Base-by-base conservation (phyloP, 35 echinoderm and acorn worm genomes). In the Ptychodera flava region DNA sequence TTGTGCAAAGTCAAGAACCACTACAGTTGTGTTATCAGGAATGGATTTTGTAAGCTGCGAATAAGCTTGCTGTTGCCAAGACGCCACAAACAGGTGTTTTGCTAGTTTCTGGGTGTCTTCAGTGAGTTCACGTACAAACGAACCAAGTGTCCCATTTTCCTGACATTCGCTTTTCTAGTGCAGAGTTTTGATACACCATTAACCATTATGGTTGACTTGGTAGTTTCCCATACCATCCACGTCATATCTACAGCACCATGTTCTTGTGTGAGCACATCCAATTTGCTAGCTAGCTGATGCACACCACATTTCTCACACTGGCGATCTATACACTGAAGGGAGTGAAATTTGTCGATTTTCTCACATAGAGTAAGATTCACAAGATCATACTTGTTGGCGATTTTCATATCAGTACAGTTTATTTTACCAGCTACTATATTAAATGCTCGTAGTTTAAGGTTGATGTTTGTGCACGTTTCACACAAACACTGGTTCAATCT, bases 401-500 rank as follows among this genome's bases (percentile, higher is more conserved):
- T 16, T 78, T 30, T 16, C 12, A 87, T 10, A 35, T 33, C 76
- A n/a, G n/a, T n/a, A n/a, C n/a, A n/a, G n/a, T n/a, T n/a, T n/a
- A n/a, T n/a, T n/a, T n/a, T n/a, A n/a, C 31, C 29, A 77, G 87
- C 79, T 32, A 79, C 87, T 45, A 34, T 81, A 31, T 88, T 88
- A 1, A 81, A 16, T 33, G 87, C 32, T 38, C 82, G 87, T 31
- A 88, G 45, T 36, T 88, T 88, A 1, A 88, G 87, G 16, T 33
- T n/a, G 87, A 88, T 81, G 28, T 79, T 30, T 0, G 87, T 88
- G 64, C 87, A 88, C 22, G 30, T 38, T 30, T 88, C 87, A 52
- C 87, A 88, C n/a, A 88, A 79, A 32, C 87, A 88, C n/a, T 35
- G 80, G 87, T 28, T 88, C 82, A 1, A 88, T 37, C 30, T 81